Conservation (phyloP, 2,888 invertebrate species). For the Romanomermis culicivorax region DNA sequence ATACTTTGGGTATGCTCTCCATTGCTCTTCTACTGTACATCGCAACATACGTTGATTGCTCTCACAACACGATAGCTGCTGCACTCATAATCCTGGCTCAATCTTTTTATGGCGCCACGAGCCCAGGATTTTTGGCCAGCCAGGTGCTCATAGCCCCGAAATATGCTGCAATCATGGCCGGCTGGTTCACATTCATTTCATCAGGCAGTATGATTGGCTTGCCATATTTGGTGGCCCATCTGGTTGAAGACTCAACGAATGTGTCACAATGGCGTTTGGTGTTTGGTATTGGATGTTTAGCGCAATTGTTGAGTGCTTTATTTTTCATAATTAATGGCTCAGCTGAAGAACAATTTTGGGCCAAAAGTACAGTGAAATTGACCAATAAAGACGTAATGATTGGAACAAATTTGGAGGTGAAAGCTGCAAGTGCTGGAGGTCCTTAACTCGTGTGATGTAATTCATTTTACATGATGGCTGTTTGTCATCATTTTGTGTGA, state of each 20-base stretch:
- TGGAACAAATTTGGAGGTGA: no score
- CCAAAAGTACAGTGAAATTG: not conserved
- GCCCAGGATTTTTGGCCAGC: not conserved
- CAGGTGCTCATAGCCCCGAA: not conserved
- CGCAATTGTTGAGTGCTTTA: not conserved
- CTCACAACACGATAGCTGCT: not conserved
- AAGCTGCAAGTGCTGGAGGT: no score
- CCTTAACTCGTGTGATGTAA: no score
- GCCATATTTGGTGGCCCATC: not conserved
- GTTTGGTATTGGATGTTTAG: not conserved
- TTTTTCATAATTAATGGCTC: not conserved
- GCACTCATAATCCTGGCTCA: not conserved
- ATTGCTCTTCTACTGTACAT: not conserved
- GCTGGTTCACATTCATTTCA: not conserved
- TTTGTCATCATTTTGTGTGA: no score
- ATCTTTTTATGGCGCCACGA: not conserved
- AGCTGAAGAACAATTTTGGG: not conserved
- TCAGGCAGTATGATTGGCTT: not conserved
- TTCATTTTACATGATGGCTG: no score
- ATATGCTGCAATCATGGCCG: not conserved
- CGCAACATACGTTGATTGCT: not conserved
- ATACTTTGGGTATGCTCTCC: not conserved
- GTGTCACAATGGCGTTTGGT: not conserved
- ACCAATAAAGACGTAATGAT: no score
- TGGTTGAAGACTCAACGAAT: not conserved